Conservation (phyloP, 2,888 invertebrate genomes). For the Hybos culiciformis region DNA sequence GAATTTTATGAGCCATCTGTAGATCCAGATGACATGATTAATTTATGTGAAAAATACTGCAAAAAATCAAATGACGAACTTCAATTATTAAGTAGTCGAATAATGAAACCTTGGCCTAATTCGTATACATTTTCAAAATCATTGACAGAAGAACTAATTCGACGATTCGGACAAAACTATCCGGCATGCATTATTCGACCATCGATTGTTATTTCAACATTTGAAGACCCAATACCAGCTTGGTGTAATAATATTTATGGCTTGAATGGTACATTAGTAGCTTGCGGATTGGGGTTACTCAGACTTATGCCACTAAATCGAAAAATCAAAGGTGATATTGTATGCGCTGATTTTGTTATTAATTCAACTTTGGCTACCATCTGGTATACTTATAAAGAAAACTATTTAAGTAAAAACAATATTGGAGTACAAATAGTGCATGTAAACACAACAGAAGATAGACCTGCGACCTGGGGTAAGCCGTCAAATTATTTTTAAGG, state of each 20-base stretch:
- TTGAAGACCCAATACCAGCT: slow-evolving; percentile 13
- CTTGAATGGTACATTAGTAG: slow-evolving; percentile 10
- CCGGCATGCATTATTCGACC: slow-evolving; percentile 13
- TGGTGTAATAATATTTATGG: slow-evolving; percentile 9
- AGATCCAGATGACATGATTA: slow-evolving; percentile 11
- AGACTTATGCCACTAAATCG: slow-evolving; percentile 6
- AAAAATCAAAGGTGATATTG: slow-evolving; percentile 5
- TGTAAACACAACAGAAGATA: neutral
- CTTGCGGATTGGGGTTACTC: slow-evolving; percentile 10
- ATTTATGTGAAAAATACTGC: slow-evolving; percentile 8
- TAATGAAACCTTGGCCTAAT: slow-evolving; percentile 13
- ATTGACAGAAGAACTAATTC: slow-evolving; percentile 11
- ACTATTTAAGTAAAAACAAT: neutral
- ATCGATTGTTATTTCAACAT: slow-evolving; percentile 13
- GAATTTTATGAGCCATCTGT: slow-evolving; percentile 10
- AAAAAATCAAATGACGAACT: slow-evolving; percentile 1
- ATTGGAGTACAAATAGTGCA: neutral
- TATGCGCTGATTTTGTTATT: slow-evolving; percentile 14
- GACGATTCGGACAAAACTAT: slow-evolving; percentile 8
- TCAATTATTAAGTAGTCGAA: slow-evolving; percentile 7
- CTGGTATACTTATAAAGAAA: slow-evolving; percentile 10
- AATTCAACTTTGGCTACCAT: slow-evolving; percentile 13
- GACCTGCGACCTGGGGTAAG: neutral
- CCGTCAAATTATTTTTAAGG: neutral
- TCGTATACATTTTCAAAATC: slow-evolving; percentile 13